Base-by-base conservation (phyloP, 2,888 invertebrate genomes). In the Drosophila demipolita region DNA sequence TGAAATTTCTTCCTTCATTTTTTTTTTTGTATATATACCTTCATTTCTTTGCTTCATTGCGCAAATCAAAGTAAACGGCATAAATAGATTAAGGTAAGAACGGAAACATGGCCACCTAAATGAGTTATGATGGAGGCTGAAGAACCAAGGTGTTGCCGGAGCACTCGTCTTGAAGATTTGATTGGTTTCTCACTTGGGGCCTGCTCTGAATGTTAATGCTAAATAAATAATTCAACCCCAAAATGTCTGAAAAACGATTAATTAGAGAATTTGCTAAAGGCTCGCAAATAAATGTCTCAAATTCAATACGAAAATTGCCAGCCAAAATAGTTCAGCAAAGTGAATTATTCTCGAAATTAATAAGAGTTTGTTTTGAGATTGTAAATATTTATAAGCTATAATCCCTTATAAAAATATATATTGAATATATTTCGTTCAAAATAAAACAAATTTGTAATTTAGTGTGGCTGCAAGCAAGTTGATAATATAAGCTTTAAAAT, bases 21-120 rank as follows among this genome's bases (percentile, higher is more conserved):
- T 15, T 48, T 64, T 60, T 29, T 32, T 32, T 42, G n/a, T 38
- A 33, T 45, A 49, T 42, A 15, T 35, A 35, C 40, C 40, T 40
- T 49, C 17, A 12, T 17, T 55, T 8, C 33, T 49, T 35, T 42
- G 38, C 45, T 60, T 58, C 65, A 60, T 42, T 58, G 72, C 70
- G 71, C 71, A 75, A 86, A 82, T 80, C 80, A 83, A 83, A 79
- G 87, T 79, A 84, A 85, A 79, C 83, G 87, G 66, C 87, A 81
- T 85, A 85, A 85, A 77, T 73, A 72, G 87, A 85, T 85, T 87
- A 87, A 36, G 73, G 65, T 75, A 67, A 53, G 48, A 70, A 62
- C 80, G 83, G 75, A 82, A 86, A 73, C 82, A 74, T 73, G 70
- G 78, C 67, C 79, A 64, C 66, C 50, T 86, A 86, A 86, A 82